Evolutionary conservation across 2,113 vertebrate species (phyloP), one percentile per base, ranked within the genome.

Genomic region (Ptychochromis oligacanthus): DNA sequence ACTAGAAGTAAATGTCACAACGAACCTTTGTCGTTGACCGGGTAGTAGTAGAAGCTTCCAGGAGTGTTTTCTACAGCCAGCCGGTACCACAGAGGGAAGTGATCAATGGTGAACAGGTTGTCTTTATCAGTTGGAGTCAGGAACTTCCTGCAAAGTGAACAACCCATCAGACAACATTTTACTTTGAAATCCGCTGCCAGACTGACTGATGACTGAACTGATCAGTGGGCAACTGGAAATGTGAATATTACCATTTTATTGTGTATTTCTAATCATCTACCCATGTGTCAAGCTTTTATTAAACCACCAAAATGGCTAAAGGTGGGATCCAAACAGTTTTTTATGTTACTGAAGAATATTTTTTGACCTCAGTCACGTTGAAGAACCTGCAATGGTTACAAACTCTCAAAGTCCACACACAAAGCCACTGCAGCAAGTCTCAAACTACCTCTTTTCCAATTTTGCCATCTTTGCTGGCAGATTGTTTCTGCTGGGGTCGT

Each of bases 51-150:
- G 93, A 99, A 99, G 84, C 92, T 96, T 28, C 98, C 98, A 0
- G 97, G 92, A 11, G 96, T 95, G 82, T 97, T 96, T 79, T 98
- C 97, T 0, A 96, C 96, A 0, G 98, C 97, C 76, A 97, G 92
- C 0, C 98, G 97, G 90, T 99, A 99, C 98, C 98, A 99, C 79
- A 98, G 95, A 0, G 98, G 98, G 86, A 98, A 99, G 91, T 97
- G 97, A 84, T 99, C 97, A 86, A 97, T 91, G 54, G 97, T 98
- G 93, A 98, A 99, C 81, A 97, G 90, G 78, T 97, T 99, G 75
- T 93, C 91, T 83, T 97, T 97, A 9, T 99, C 97, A 1, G 81
- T 81, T 1, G 85, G 65, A 0, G 96, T 97, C 94, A 99, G 95
- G 89, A 99, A 99, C 86, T 88, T 97, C 86, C 98, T 99, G 90